A percentile compares a stretch with the other conserved stretches of the same genome.
Evolutionary conservation across 1,140 invertebrate genomes (phyloP).

Genomic region (Lamellibrachia luymesi): DNA sequence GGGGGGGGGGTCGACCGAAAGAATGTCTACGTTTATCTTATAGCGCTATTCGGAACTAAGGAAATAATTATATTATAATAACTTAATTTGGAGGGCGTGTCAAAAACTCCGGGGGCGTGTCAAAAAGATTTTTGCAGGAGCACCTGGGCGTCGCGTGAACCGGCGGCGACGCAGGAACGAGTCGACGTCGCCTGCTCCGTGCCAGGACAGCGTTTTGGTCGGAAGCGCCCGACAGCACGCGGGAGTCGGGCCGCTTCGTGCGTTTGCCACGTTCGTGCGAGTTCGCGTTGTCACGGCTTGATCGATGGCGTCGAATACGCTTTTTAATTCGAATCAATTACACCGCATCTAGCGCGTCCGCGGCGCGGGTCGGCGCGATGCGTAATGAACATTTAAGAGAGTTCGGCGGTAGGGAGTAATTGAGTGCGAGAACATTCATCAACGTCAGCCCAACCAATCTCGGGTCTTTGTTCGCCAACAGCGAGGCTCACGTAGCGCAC

Average conservation of each 20-base stretch:
- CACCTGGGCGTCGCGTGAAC: background rate
- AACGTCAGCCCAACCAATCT: background rate
- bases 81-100: background rate
- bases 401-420: background rate
- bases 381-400: slow-evolving; percentile 5
- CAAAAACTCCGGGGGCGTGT: background rate
- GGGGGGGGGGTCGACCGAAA: no score
- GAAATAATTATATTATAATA: background rate
- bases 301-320: background rate
- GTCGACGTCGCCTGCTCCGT: background rate
- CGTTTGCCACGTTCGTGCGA: background rate
- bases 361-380: background rate
- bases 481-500: background rate
- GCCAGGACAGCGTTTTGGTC: background rate
- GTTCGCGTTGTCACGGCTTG: background rate
- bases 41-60: background rate
- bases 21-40: no score
- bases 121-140: background rate
- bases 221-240: background rate
- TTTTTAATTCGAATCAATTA: slow-evolving; percentile 6
- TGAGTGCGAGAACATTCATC: slow-evolving; percentile 4
- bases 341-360: background rate
- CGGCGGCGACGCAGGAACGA: background rate
- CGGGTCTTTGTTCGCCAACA: background rate
- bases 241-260: background rate